These are phyloP conservation scores for Anabacerthia variegaticeps DNA, from an alignment of 2,797 vertebrate genomes.

Conservation along the genomic window DNA sequence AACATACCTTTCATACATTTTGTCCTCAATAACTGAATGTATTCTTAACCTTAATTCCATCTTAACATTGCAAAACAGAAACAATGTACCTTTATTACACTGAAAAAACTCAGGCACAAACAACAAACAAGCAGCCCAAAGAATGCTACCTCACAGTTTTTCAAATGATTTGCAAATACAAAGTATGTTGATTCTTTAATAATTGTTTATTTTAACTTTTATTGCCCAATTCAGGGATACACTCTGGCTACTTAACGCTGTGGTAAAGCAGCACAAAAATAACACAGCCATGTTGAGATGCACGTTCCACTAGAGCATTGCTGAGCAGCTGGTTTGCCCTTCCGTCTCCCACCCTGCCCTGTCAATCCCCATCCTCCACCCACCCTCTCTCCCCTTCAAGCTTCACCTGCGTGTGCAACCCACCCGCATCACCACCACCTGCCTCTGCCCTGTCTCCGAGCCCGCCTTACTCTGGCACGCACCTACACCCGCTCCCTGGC, in stretches of 20 bases:
- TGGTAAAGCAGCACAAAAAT: slow-evolving; percentile 50
- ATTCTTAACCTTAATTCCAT: neutral
- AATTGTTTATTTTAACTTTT: slow-evolving; percentile 57
- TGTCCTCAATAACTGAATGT: neutral
- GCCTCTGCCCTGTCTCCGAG: neutral
- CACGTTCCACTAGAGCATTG: neutral
- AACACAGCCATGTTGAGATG: slow-evolving; percentile 23
- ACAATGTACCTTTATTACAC: neutral
- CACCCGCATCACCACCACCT: neutral
- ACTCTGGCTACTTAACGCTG: slow-evolving; percentile 47
- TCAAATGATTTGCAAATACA: slow-evolving; percentile 49
- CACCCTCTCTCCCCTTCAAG: neutral
- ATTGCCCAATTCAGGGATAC: slow-evolving; percentile 53
- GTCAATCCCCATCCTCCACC: neutral
- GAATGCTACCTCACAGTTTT: neutral
- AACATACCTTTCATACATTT: neutral
- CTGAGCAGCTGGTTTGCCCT: neutral
- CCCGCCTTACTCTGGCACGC: neutral
- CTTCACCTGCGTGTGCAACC: neutral
- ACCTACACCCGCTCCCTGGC: neutral
- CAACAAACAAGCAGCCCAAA: neutral
- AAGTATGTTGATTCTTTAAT: neutral
- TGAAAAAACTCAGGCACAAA: neutral
- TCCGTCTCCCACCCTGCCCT: neutral
- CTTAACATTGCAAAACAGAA: neutral